Evolutionary conservation across 2,113 vertebrate genomes (phyloP), one percentile per base, ranked within the genome.

Genomic region (Chunga burmeisteri): DNA sequence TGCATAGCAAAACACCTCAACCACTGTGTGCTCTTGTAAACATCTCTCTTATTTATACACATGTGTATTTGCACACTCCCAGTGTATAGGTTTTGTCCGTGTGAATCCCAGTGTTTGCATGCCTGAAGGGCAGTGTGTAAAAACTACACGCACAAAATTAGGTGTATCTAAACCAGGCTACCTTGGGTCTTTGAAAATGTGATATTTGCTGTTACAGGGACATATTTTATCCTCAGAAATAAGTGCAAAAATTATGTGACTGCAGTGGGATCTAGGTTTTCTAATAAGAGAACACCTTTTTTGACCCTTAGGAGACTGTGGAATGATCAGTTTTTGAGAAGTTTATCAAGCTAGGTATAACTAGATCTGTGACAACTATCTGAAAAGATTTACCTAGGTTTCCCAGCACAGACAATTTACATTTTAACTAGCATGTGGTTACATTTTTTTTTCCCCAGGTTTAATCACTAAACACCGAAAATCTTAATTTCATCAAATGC

Each of bases 401-500:
- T 97, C 90, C 77, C 95, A 96, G 90, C 75, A 79, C 87, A 97
- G 84, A 77, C 72, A 96, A 97, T 97, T 98, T 97, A 91, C 94
- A 97, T 96, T 97, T 97, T 97, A 98, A 98, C 97, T 97, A 95
- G 90, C 87, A 61, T 78, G 71, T 94, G 97, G 92, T 94, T 98
- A 94, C 50, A 90, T 95, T 96, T 97, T 97, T 97, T 97, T 97
- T 86, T 50, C 5, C 72, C 65, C 72, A 84, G 87, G 88, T 98
- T 98, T 98, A 97, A 97, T 98, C 95, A 97, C 96, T 98, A 97
- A 98, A 97, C 93, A 94, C 80, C 90, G 93, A 96, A 98, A 98
- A 98, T 97, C 93, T 96, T 98, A 98, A 98, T 98, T 97, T 98
- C 96, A 97, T 98, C 97, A 96, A 97, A 95, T 94, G 96, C 95